Evolutionary conservation across 2,888 invertebrate species (phyloP), one percentile per base, ranked within the genome.

Genomic region (Synergus japonicus): DNA sequence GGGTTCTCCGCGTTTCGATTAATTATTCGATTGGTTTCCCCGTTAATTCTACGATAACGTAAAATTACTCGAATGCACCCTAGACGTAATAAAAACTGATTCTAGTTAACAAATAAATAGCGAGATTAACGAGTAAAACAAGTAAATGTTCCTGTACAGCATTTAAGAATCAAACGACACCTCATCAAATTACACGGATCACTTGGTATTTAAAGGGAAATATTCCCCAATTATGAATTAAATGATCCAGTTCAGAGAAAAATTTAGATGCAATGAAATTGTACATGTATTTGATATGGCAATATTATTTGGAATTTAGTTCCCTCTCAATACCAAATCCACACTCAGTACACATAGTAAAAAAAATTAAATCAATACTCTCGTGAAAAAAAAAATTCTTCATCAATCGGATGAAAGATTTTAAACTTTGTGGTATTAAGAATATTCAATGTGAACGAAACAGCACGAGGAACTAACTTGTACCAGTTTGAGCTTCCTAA

Each of bases 71-170:
- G 83, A 89, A 83, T 81, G 83, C 83, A 87, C 81, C 79, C 77
- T 88, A 87, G 87, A 85, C 78, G 78, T 87, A 86, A 88, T 78
- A 80, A 84, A 83, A 83, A 86, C 87, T 84, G 87, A 88, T 85
- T 89, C 85, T 89, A 86, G 77, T 85, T 84, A 78, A 83, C 79
- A 80, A 84, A 84, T 83, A 78, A 81, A 54, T 81, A 79, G 82
- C 79, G 81, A 80, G 81, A 82, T 84, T 82, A 77, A 84, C 77
- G 83, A 86, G 82, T 84, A 86, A 90, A 89, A 84, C 85, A 88
- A 90, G 88, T 88, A 88, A 90, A 92, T 90, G 91, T 92, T 92
- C 91, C 91, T 92, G 90, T 90, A 90, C 91, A 91, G 91, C 90
- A 91, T 91, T 90, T 91, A 91, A 91, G 88, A 90, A 91, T 91